Conservation (phyloP, 2,113 vertebrate genomes). For the Larimichthys crocea region DNA sequence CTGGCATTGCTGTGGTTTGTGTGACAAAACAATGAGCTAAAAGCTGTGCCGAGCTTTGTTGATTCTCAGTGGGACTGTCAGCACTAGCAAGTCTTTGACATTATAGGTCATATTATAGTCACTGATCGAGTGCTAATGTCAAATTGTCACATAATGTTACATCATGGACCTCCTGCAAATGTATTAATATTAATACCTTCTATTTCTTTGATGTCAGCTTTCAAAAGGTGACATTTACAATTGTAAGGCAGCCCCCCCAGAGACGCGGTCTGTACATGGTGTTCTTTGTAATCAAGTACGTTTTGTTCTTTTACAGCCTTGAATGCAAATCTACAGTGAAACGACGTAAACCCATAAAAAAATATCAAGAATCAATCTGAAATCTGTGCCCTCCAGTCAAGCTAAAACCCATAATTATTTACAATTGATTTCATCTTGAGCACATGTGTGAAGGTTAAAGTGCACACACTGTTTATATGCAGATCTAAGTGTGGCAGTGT, state of each 20-base stretch:
- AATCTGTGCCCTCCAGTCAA: background rate
- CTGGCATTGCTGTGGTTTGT: conserved; percentile 15
- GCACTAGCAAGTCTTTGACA: background rate
- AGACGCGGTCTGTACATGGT: background rate
- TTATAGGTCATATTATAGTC: background rate
- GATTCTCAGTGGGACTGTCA: conserved; percentile 12
- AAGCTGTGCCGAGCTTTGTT: background rate
- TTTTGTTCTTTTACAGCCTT: background rate
- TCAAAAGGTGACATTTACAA: background rate
- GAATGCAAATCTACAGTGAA: background rate
- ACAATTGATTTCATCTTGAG: conserved; percentile 8
- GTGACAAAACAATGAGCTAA: conserved; percentile 14
- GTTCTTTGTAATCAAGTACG: background rate
- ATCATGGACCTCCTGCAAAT: background rate
- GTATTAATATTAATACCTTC: background rate
- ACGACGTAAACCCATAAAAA: background rate
- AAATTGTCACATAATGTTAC: background rate
- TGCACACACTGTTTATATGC: background rate
- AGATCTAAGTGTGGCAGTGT: background rate
- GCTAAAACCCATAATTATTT: background rate
- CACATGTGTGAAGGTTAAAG: conserved; percentile 1
- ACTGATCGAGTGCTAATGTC: background rate
- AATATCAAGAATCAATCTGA: background rate
- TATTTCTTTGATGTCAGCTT: background rate
- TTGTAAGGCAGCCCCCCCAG: background rate